Evolutionary conservation across 2,797 vertebrate genomes (phyloP).

Genomic region (Diceros bicornis): DNA sequence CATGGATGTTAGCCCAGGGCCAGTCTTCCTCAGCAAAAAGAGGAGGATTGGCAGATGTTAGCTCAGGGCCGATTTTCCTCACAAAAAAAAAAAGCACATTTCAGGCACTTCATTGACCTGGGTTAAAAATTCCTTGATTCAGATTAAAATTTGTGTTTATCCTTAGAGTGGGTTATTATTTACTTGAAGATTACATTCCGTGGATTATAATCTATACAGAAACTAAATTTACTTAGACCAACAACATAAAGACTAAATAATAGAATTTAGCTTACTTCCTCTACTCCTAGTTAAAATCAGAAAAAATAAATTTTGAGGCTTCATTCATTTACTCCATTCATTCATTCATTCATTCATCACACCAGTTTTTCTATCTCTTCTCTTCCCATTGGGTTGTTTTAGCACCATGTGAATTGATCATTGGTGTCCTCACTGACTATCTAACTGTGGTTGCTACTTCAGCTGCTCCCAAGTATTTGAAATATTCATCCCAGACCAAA

Average conservation of each 20-base stretch:
- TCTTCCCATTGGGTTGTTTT: slow-evolving; percentile 43
- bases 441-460: slow-evolving; percentile 22
- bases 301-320: neutral
- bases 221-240: slow-evolving; percentile 29
- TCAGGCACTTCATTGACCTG: neutral
- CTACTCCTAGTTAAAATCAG: neutral
- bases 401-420: neutral
- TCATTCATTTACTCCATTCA: neutral
- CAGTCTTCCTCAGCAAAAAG: no score
- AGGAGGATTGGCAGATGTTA: no score
- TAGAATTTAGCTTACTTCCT: neutral
- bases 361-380: slow-evolving; percentile 60
- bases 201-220: neutral
- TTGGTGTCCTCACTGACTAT: neutral
- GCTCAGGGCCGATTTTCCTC: no score
- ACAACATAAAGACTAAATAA: neutral
- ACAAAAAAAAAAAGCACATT: neutral
- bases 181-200: slow-evolving; percentile 28
- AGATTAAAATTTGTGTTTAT: slow-evolving; percentile 30
- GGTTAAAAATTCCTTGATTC: slow-evolving; percentile 38
- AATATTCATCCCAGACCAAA: slow-evolving; percentile 67
- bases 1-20: no score
- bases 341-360: neutral
- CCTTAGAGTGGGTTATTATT: neutral
- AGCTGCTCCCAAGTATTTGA: slow-evolving; percentile 33